phyloP scores from a whole-genome alignment of 2,888 invertebrate species.

The Leucoma salicis region DNA sequence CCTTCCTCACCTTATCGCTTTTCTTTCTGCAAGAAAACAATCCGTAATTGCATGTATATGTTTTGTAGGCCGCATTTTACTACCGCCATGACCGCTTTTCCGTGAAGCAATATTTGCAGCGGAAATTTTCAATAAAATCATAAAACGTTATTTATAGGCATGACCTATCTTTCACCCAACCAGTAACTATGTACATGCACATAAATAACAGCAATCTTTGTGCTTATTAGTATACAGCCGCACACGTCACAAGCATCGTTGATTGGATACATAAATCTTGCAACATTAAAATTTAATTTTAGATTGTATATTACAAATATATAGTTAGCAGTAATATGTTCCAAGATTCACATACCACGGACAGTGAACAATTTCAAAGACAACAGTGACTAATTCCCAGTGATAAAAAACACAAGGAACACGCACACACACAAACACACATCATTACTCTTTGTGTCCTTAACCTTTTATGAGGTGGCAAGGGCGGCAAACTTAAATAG shows the following conservation, averaged over 20 bases:
- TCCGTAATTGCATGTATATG: slow-evolving; percentile 16
- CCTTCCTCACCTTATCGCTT: slow-evolving; percentile 93
- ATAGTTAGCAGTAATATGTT: not conserved
- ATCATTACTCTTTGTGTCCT: not conserved
- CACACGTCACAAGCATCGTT: slow-evolving; percentile 38
- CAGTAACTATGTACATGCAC: slow-evolving; percentile 11
- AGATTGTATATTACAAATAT: not conserved
- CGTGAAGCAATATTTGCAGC: slow-evolving; percentile 21
- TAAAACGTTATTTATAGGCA: slow-evolving; percentile 4
- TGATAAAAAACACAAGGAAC: no score
- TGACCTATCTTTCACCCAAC: slow-evolving; percentile 20
- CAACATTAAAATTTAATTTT: not conserved
- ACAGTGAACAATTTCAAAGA: not conserved
- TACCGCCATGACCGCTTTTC: slow-evolving; percentile 19
- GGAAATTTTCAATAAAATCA: slow-evolving; percentile 2
- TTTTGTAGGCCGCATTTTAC: slow-evolving; percentile 9
- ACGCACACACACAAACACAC: no score
- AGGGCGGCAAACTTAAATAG: not conserved
- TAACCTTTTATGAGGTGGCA: not conserved
- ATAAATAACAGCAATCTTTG: slow-evolving; percentile 18
- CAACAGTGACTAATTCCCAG: not conserved
- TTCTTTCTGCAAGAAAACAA: slow-evolving; percentile 86
- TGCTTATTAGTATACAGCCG: slow-evolving; percentile 16
- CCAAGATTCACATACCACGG: not conserved
- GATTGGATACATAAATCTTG: not conserved